Base-by-base conservation (phyloP, 2,113 vertebrate genomes). In the Nycticryphes semicollaris region DNA sequence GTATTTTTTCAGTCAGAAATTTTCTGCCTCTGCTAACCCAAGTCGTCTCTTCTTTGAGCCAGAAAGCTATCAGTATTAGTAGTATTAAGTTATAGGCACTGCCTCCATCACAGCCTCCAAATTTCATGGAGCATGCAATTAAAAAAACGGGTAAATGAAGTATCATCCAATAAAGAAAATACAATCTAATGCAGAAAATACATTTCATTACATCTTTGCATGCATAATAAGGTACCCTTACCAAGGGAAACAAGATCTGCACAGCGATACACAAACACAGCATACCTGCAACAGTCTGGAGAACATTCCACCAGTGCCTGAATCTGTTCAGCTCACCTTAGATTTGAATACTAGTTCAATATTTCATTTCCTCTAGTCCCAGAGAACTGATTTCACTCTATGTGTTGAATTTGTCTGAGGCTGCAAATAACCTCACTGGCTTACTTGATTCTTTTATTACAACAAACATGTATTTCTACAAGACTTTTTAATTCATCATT, bases 401-500 rank as follows among this genome's bases (percentile, higher is more conserved):
- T 24, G 84, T n/a, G 59, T 47, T 80, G 59, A 91, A 80, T 95
- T 94, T 94, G 64, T 78, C 82, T 53, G 62, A 80, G 81, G 37
- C 48, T 74, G 54, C 79, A 69, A 57, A 73, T 25, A 95, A 78
- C 28, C 57, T 87, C 30, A 67, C 14, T 68, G 77, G n/a, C 39
- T 89, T 48, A 86, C 47, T 66, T 37, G 43, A 5, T 54, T 69
- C 5, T 88, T 93, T 89, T 39, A 57, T 51, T 78, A 50, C 24
- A 88, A 89, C 76, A 92, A 94, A 89, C 74, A 93, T 39, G 69
- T 94, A 92, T 76, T 22, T 83, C 63, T 68, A 75, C 24, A 87
- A 70, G 74, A 87, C 57, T 89, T 75, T 72, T 80, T 45, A 90
- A 85, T 85, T 93, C 27, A 66, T 83, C 64, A 91, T 87, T 94